These are phyloP conservation scores for Napeogenes sylphis DNA, from an alignment of 2,888 invertebrate genomes.

Conservation along the genomic window DNA sequence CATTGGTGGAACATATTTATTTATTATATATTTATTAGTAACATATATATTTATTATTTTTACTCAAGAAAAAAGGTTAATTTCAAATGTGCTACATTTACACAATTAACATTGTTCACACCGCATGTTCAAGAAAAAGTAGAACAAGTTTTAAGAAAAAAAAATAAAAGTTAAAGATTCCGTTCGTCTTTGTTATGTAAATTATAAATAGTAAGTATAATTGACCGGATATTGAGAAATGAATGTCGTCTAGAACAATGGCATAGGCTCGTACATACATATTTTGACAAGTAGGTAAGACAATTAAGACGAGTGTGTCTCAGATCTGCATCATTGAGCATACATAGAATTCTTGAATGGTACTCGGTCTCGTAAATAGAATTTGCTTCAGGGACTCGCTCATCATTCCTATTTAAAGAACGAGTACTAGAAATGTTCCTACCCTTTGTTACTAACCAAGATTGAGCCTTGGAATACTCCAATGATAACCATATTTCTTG, in stretches of 20 bases:
- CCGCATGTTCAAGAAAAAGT: conserved; percentile 6
- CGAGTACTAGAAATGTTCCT: no score
- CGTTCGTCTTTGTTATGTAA: conserved; percentile 19
- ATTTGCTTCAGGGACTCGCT: background rate
- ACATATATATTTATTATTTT: no score
- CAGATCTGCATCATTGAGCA: background rate
- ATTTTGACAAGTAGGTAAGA: background rate
- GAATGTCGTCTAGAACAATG: background rate
- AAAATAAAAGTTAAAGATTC: conserved; percentile 11
- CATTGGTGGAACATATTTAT: no score
- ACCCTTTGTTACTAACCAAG: no score
- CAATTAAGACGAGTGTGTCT: background rate
- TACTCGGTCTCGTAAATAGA: background rate
- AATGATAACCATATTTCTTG: no score
- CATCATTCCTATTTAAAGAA: no score
- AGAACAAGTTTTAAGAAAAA: conserved; percentile 8
- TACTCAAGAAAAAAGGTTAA: no score
- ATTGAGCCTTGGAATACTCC: no score
- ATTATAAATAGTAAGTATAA: background rate
- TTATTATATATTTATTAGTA: no score
- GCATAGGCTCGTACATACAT: background rate
- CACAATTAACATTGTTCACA: conserved; percentile 3
- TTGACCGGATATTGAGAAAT: background rate
- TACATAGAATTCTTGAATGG: background rate
- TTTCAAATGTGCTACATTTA: no score